Evolutionary conservation across 2,113 vertebrate species (phyloP).

Genomic region (Elaphurus davidianus): DNA sequence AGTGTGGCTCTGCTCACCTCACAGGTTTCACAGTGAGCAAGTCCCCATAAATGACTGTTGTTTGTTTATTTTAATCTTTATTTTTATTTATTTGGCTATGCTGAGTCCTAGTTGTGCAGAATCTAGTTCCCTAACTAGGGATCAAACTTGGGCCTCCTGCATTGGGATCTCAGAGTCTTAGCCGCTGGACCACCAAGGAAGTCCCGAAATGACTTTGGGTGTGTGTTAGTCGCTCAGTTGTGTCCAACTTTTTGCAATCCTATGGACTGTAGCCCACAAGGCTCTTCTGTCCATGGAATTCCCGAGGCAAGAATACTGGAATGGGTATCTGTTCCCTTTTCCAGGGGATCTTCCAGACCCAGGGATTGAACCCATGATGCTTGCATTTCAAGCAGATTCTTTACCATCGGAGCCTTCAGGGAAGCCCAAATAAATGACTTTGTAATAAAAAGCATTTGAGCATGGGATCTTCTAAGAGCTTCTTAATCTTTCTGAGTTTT

Average conservation of each 20-base stretch:
- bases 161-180: neutral
- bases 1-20: neutral
- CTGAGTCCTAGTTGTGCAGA: neutral
- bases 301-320: neutral
- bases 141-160: neutral
- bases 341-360: neutral
- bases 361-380: neutral
- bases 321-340: neutral
- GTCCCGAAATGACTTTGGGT: neutral
- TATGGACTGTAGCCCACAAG: neutral
- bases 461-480: accelerated
- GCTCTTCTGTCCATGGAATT: neutral
- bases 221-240: neutral
- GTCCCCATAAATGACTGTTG: accelerated
- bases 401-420: neutral
- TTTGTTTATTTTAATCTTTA: neutral
- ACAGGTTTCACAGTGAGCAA: accelerated
- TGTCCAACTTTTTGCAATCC: neutral
- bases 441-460: neutral
- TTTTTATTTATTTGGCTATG: neutral
- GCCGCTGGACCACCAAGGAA: neutral
- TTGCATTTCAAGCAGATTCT: neutral
- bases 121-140: neutral
- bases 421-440: accelerated
- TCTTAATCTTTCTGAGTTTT: neutral